Evolutionary conservation across 2,797 vertebrate genomes (phyloP).

Genomic region (Nyctalus aviator): DNA sequence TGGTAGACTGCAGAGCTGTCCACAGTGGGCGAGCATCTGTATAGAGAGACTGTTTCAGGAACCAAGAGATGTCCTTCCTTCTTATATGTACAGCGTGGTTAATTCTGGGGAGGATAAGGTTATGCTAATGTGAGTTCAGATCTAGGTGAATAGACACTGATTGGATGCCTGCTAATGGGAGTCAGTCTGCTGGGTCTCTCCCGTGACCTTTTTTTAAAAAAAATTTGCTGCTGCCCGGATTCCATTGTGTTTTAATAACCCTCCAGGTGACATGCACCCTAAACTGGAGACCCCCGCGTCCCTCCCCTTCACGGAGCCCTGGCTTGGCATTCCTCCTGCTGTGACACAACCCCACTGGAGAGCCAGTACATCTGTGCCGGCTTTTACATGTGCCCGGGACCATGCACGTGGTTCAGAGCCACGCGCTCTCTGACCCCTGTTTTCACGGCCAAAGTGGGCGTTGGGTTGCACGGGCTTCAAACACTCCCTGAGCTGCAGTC

Average conservation of each 20-base stretch:
- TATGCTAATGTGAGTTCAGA: neutral
- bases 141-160: neutral
- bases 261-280: neutral
- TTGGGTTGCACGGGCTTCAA: slow-evolving; percentile 18
- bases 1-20: neutral
- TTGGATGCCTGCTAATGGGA: neutral
- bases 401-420: slow-evolving; percentile 14
- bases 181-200: neutral
- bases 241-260: neutral
- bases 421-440: neutral
- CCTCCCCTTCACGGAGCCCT: neutral
- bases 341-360: neutral
- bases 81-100: neutral
- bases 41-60: neutral
- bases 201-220: neutral
- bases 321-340: neutral
- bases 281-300: neutral
- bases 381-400: neutral
- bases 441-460: neutral
- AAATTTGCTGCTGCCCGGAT: too few species aligned
- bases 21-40: too few species aligned
- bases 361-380: neutral
- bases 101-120: neutral
- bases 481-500: neutral
- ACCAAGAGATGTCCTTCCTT: neutral